Evolutionary conservation across 2,797 vertebrate genomes (phyloP), one percentile per base, ranked within the genome.

Genomic region (Psittacula echo): DNA sequence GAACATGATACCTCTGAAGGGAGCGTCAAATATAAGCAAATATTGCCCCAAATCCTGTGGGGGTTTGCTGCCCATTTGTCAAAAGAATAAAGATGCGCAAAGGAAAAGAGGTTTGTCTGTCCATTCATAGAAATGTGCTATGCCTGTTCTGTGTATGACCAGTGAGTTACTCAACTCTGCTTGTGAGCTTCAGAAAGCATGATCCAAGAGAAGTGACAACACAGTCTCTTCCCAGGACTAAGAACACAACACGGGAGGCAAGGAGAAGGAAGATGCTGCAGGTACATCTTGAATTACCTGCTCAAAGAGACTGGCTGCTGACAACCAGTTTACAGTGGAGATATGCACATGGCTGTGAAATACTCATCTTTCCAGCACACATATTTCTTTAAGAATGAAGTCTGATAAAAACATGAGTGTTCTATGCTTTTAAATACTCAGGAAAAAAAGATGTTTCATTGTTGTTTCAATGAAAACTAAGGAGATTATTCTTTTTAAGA

Each of bases 81-180:
- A 87, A 74, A 9, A 68, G 17, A 85, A 82, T 30, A 37, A 54
- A 79, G 27, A 60, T 2, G 4, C 5, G 13, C 34, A 64, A 47
- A 10, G 4, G 24, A 75, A 76, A 72, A 71, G 7, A 72, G 15
- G 10, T 1, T 24, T 37, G 23, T 60, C 56, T 26, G 16, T 18
- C 26, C 17, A 23, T 53, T 56, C 30, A 78, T 5, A 72, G 39
- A 87, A 89, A 65, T 7, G 26, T 10, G 41, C 23, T 14, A 29
- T 0, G 0, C 9, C 13, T 16, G 32, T 13, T 70, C 12, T 22
- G 17, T 22, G 42, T 9, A 26, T 10, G 37, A 88, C 65, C 30
- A 48, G 22, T 16, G 56, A 45, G 67, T 34, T 18, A 41, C 2
- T 2, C 13, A 76, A 27, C 18, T 72, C 51, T 11, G 15, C 8